A percentile compares a stretch with the other conserved stretches of the same genome.
Evolutionary conservation across 2,113 vertebrate species (phyloP).

Genomic region (Scomber scombrus): DNA sequence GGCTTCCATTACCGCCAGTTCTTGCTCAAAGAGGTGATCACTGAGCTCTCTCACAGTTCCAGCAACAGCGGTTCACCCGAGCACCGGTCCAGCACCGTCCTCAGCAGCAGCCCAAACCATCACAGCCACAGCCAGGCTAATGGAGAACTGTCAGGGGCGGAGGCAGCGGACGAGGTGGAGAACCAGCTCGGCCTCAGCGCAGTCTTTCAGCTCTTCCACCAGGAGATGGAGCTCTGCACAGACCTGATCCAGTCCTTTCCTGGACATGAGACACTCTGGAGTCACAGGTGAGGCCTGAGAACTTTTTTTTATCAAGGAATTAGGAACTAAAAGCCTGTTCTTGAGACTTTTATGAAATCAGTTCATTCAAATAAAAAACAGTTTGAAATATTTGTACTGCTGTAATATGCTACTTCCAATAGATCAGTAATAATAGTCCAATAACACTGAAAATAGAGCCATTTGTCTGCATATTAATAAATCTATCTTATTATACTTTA

Average conservation of each 20-base stretch:
- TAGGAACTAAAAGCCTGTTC: too few species aligned
- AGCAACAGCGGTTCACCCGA: slow-evolving; percentile 85
- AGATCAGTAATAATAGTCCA: too few species aligned
- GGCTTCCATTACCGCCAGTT: slow-evolving; percentile 99
- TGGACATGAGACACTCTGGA: slow-evolving; percentile 97
- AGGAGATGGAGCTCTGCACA: slow-evolving; percentile 93
- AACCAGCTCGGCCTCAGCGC: slow-evolving; percentile 25
- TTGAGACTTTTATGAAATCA: too few species aligned
- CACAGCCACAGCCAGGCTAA: slow-evolving; percentile 78
- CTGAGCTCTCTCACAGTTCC: slow-evolving; percentile 82
- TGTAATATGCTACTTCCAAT: too few species aligned
- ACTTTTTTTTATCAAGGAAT: neutral
- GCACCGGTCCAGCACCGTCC: slow-evolving; percentile 35
- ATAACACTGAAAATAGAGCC: too few species aligned
- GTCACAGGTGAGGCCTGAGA: slow-evolving; percentile 90
- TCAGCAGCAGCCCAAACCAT: slow-evolving; percentile 67
- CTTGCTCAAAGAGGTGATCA: slow-evolving; percentile 90
- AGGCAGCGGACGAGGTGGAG: slow-evolving; percentile 29
- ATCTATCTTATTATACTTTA: too few species aligned
- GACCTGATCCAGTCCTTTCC: slow-evolving; percentile 95
- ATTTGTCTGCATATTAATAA: too few species aligned
- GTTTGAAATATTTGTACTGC: too few species aligned
- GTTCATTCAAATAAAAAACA: too few species aligned
- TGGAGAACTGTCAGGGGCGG: slow-evolving; percentile 72
- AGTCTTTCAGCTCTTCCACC: slow-evolving; percentile 83